Evolutionary conservation across 2,888 invertebrate species (phyloP).

Genomic region (Andricus curvator): DNA sequence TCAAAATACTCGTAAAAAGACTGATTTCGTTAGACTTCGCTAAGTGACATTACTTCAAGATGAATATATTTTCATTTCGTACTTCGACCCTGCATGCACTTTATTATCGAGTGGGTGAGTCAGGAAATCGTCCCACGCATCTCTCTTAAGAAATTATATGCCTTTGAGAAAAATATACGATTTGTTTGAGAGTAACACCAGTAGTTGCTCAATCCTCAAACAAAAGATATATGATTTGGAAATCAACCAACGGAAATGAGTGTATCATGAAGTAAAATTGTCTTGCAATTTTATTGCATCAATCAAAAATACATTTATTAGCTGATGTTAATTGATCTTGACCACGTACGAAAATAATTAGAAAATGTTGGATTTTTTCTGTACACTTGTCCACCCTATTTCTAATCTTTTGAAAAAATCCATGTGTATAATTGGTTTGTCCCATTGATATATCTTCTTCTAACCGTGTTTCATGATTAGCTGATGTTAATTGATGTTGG

Average conservation of each 20-base stretch:
- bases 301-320: too few species aligned
- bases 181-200: conserved; percentile 6
- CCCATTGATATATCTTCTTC: too few species aligned
- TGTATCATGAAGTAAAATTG: background rate
- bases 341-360: too few species aligned
- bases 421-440: too few species aligned
- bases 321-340: too few species aligned
- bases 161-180: background rate
- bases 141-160: background rate
- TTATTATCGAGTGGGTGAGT: conserved; percentile 27
- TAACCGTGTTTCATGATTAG: too few species aligned
- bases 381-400: too few species aligned
- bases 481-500: too few species aligned
- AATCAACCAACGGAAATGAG: background rate
- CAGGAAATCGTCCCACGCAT: conserved; percentile 30
- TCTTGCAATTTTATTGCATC: too few species aligned
- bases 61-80: conserved; percentile 1
- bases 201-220: conserved; percentile 8
- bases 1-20: background rate
- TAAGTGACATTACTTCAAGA: conserved; percentile 11
- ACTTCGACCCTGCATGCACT: conserved; percentile 16
- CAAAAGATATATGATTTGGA: background rate
- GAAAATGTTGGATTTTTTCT: too few species aligned
- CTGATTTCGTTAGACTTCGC: background rate
- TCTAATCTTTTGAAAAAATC: too few species aligned